Evolutionary conservation across 2,888 invertebrate species (phyloP).

Genomic region (Eurytoma adleriae): DNA sequence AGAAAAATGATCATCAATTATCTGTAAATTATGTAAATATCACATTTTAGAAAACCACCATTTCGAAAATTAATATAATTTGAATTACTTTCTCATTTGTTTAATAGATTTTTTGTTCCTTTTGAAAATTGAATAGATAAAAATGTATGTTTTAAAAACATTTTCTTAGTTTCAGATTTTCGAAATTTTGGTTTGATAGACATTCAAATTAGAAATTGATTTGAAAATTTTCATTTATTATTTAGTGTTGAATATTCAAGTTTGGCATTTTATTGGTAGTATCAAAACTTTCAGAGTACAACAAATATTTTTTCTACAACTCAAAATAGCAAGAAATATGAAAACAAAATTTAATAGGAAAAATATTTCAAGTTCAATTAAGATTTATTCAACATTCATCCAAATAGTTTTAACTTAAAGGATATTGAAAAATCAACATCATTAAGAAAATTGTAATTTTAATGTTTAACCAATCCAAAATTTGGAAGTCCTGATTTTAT

Average conservation of each 20-base stretch:
- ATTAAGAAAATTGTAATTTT: constrained; percentile 26
- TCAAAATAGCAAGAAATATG: not conserved
- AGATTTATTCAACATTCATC: not conserved
- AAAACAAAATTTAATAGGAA: too few species aligned
- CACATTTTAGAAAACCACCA: constrained; percentile 49
- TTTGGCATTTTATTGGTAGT: constrained; percentile 41
- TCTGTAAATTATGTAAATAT: constrained; percentile 43
- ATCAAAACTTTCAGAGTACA: not conserved
- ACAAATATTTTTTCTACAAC: constrained; percentile 5
- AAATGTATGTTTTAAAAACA: not conserved
- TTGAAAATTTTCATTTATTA: not conserved
- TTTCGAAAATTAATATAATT: constrained; percentile 46
- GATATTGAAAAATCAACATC: constrained; percentile 37
- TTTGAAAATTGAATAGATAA: not conserved
- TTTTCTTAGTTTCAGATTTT: constrained; percentile 31
- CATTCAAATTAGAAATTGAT: not conserved
- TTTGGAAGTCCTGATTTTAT: not conserved
- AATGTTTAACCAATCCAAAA: not conserved
- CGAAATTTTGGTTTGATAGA: constrained; percentile 43
- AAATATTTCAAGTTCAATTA: not conserved
- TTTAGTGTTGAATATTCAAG: constrained; percentile 32
- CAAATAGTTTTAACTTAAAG: constrained; percentile 44
- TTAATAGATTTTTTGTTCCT: constrained; percentile 16
- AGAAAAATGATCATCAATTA: constrained; percentile 20
- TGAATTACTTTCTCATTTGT: constrained; percentile 10